phyloP scores from a whole-genome alignment of 2,113 vertebrate genomes.

The Etheostoma spectabile region DNA sequence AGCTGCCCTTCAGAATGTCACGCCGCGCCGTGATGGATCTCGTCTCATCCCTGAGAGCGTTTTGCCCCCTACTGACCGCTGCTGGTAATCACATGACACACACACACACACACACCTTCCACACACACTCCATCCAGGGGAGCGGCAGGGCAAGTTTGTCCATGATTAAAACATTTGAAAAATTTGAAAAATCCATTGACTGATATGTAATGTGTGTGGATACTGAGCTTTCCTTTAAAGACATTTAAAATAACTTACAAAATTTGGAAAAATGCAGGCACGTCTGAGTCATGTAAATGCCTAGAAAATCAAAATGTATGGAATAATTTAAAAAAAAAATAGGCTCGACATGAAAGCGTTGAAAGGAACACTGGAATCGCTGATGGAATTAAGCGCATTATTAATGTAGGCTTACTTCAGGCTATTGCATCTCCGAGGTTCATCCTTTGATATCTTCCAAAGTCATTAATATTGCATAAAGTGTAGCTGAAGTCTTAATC shows the following conservation, averaged over 20 bases:
- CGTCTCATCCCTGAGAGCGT: conserved; percentile 70
- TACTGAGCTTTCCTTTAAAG: background rate
- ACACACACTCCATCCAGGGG: background rate
- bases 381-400: conserved; percentile 77
- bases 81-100: conserved; percentile 69
- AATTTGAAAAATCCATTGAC: background rate
- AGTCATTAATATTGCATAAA: conserved; percentile 82
- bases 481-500: conserved; percentile 76
- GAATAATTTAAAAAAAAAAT: conserved; percentile 52
- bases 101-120: background rate
- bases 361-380: conserved; percentile 53
- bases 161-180: background rate
- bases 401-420: conserved; percentile 74
- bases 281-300: conserved; percentile 28
- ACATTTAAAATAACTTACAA: background rate
- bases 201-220: background rate
- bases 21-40: conserved; percentile 21
- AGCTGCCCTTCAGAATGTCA: conserved; percentile 51
- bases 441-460: conserved; percentile 78
- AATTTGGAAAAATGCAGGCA: background rate
- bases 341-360: conserved; percentile 69
- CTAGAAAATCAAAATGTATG: conserved; percentile 52
- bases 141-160: no score
- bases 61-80: conserved; percentile 83
- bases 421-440: conserved; percentile 71